Conservation (phyloP, 2,113 vertebrate species). For the Nothoprocta perdicaria region DNA sequence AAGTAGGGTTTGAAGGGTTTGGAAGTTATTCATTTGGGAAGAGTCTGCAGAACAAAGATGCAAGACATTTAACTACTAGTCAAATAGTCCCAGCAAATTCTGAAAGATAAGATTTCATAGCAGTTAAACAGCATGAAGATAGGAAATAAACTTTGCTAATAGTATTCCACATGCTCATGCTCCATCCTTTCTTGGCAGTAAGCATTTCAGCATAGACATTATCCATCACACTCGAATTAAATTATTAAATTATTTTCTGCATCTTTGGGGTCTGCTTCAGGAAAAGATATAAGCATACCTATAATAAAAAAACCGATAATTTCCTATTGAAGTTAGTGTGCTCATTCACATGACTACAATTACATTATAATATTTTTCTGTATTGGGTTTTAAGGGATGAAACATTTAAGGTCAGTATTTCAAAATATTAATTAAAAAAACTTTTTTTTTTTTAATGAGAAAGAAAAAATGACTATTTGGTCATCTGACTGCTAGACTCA, state of each 20-base stretch:
- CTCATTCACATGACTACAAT: background rate
- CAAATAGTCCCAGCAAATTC: constrained; percentile 60
- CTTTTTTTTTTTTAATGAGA: constrained; percentile 61
- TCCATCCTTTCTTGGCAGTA: constrained; percentile 41
- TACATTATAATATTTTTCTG: background rate
- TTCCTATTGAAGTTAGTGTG: background rate
- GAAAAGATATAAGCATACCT: background rate
- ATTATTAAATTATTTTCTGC: background rate
- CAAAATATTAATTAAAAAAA: constrained; percentile 64
- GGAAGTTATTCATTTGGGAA: constrained; percentile 47
- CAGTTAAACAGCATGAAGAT: constrained; percentile 36
- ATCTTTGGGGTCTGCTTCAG: background rate
- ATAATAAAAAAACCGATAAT: background rate
- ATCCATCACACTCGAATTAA: background rate
- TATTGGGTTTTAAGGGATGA: constrained; percentile 16
- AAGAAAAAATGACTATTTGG: constrained; percentile 47
- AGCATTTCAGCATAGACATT: constrained; percentile 16
- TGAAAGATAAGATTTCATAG: constrained; percentile 68
- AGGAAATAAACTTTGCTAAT: constrained; percentile 45
- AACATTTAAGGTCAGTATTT: constrained; percentile 19
- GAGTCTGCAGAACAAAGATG: constrained; percentile 42
- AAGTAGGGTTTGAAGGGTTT: constrained; percentile 38
- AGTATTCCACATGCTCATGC: constrained; percentile 45
- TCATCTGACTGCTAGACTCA: constrained; percentile 59
- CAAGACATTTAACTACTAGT: constrained; percentile 49